These are phyloP conservation scores for Cheirogaleus major DNA, from an alignment of 2,797 vertebrate species.

Conservation along the genomic window DNA sequence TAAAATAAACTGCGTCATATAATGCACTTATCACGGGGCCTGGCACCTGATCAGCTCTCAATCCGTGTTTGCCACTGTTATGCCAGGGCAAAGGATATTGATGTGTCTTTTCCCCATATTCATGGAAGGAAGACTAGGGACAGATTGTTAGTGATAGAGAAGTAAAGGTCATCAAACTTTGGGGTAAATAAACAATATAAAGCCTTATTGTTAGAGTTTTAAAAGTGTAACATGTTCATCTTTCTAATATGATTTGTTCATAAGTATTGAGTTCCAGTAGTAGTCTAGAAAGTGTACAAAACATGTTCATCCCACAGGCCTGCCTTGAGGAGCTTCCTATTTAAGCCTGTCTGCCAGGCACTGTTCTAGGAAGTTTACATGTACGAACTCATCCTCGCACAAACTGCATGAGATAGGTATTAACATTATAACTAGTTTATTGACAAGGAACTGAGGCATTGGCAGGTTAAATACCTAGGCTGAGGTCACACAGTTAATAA, in stretches of 20 bases:
- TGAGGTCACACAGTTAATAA: background rate
- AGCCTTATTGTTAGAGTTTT: background rate
- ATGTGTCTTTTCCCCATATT: background rate
- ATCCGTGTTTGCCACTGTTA: background rate
- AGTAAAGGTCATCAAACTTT: background rate
- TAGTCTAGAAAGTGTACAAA: background rate
- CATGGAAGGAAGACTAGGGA: background rate
- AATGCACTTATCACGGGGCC: background rate
- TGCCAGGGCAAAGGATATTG: background rate
- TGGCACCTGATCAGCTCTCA: background rate
- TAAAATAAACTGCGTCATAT: background rate
- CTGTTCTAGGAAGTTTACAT: background rate
- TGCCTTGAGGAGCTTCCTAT: background rate
- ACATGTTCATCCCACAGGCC: rapidly evolving
- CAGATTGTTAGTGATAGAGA: background rate
- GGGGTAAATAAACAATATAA: background rate
- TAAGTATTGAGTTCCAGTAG: background rate
- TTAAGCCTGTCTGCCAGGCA: background rate
- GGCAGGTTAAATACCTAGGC: background rate
- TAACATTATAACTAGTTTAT: background rate
- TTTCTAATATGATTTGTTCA: background rate
- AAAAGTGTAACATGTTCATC: background rate
- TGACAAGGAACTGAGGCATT: background rate
- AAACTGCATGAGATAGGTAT: background rate
- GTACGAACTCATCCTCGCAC: background rate